Base-by-base conservation (phyloP, 2,888 invertebrate genomes). In the Agrochola circellaris region DNA sequence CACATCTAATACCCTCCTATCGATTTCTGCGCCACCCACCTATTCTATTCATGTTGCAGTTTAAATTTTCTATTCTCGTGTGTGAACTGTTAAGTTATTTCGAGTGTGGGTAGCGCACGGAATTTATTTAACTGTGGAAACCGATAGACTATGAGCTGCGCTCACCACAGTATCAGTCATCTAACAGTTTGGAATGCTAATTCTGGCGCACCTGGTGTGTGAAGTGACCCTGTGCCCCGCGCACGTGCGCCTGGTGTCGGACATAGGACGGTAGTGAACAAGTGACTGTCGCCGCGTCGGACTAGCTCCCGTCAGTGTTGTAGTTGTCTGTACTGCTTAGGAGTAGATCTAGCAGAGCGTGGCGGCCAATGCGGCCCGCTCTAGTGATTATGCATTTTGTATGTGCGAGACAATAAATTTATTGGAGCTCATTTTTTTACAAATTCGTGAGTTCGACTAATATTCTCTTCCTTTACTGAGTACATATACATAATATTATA, bases 381-480 rank as follows among this genome's bases (percentile, higher is more conserved):
- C 90, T 87, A 88, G 91, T 92, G 91, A 91, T 91, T 89, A 86
- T 92, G 93, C 95, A 93, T 94, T 95, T 91, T 93, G 89, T 94
- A 94, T 93, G 96, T 95, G 96, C 95, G 96, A 96, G 96, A 96
- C 96, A 96, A 96, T 96, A 96, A 92, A 94, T 90, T 90, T 88
- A 92, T 92, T 90, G 94, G 93, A 94, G 94, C 92, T 93, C 91
- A 91, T 91, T 90, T 90, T 87, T 90, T 89, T 90, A 89, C 87
- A 87, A 86, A 84, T 82, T 88, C 83, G 88, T 87, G 86, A 87
- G 86, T 91, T 90, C 88, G 71, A 86, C 86, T 88, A 89, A 89
- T 87, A 88, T 89, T 92, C 91, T 84, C 87, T 90, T 90, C 84
- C 83, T 89, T 91, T 91, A 90, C 91, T 83, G 87, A 88, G 89